phyloP scores from a whole-genome alignment of 2,113 vertebrate species.

The Salvelinus namaycush region DNA sequence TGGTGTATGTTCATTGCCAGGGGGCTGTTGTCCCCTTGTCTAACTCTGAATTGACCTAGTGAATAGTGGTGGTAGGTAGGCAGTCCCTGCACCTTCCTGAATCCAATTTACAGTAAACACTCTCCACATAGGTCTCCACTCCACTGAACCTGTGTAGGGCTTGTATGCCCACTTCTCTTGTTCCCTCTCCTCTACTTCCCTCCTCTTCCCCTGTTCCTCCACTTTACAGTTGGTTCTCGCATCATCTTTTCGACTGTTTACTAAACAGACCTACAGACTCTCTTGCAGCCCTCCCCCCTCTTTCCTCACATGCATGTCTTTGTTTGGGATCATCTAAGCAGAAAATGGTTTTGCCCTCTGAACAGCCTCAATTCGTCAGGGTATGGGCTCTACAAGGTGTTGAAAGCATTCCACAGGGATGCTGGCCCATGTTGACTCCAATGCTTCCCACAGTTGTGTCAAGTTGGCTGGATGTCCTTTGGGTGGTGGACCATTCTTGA shows the following conservation, averaged over 20 bases:
- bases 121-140: conserved; percentile 34
- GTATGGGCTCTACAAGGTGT: too few relatives aligned
- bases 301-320: conserved; percentile 50
- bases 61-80: conserved; percentile 43
- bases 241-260: conserved; percentile 65
- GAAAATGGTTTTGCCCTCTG: conserved; percentile 55
- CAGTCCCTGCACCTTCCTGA: conserved; percentile 55
- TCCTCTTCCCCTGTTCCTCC: conserved; percentile 35
- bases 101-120: conserved; percentile 40
- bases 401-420: too few relatives aligned
- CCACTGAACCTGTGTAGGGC: conserved; percentile 13
- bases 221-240: conserved; percentile 35
- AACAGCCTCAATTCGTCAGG: too few relatives aligned
- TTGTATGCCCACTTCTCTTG: conserved; percentile 12
- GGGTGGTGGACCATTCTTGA: too few relatives aligned
- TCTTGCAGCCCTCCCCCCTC: conserved; percentile 24
- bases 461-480: too few relatives aligned
- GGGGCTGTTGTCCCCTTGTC: conserved; percentile 24
- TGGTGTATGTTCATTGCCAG: conserved; percentile 48
- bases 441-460: too few relatives aligned
- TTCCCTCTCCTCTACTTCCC: conserved; percentile 43
- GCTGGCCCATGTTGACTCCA: too few relatives aligned
- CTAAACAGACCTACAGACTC: conserved; percentile 63
- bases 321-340: conserved; percentile 71
- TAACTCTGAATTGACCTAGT: conserved; percentile 40